Evolutionary conservation across 1,140 invertebrate genomes (phyloP).

Genomic region (Chionoecetes opilio): DNA sequence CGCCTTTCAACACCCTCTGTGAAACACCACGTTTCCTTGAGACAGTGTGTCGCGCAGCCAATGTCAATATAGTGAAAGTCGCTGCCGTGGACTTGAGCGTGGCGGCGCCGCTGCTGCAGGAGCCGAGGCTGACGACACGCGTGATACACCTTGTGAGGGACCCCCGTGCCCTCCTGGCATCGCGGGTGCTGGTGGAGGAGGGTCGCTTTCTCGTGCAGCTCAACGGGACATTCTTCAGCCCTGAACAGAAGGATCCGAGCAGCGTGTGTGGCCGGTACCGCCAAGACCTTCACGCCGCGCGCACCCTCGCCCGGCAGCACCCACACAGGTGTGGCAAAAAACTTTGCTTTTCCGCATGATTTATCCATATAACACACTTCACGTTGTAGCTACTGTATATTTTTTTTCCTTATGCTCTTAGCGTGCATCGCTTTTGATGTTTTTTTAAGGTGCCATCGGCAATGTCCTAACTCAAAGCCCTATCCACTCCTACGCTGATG

Average conservation of each 20-base stretch:
- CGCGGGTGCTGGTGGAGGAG: not conserved
- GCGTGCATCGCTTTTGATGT: no score
- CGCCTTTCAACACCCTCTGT: not conserved
- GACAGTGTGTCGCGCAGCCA: not conserved
- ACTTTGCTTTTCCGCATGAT: not conserved
- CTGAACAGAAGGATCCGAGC: not conserved
- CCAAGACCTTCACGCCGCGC: slow-evolving; percentile 35
- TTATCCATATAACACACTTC: not conserved
- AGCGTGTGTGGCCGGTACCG: slow-evolving; percentile 25
- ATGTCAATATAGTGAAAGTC: not conserved
- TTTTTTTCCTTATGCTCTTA: no score
- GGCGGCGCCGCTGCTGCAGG: slow-evolving; percentile 28
- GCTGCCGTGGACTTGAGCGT: not conserved
- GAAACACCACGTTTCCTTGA: not conserved
- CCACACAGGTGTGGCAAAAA: slow-evolving; percentile 11
- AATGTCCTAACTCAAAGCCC: no score
- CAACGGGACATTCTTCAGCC: not conserved
- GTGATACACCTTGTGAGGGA: slow-evolving; percentile 60
- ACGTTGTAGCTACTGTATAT: no score
- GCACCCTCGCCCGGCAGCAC: not conserved
- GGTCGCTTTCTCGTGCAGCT: not conserved
- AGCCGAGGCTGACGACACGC: not conserved
- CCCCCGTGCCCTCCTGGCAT: slow-evolving; percentile 29
- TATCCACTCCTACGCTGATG: no score
- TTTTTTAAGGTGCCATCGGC: no score